Evolutionary conservation across 2,888 invertebrate genomes (phyloP), one percentile per base, ranked within the genome.

Genomic region (Lysandra bellargus): DNA sequence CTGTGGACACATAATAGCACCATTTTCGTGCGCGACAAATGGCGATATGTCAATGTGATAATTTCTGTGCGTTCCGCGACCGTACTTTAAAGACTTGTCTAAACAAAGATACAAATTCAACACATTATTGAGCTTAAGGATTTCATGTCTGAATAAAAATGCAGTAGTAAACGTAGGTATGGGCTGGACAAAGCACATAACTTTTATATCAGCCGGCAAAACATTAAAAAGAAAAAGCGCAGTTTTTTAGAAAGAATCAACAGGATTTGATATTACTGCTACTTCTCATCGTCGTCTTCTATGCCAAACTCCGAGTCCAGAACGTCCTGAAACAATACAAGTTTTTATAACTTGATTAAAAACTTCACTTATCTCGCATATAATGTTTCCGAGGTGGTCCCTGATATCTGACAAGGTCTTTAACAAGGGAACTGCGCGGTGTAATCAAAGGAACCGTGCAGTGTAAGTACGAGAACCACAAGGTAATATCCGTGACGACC

Each of bases 281-380:
- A 74, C 49, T 79, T 23, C 80, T 89, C 75, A 0, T 86, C 86
- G 7, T 90, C 91, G 5, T 91, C 91, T n/a, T 90, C 89, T 80
- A 91, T 89, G 44, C 85, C 83, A 79, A 88, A 92, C 2, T 92
- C 91, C 0, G 88, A 82, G 37, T 92, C 91, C 79, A 92, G 82
- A 6, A 88, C 90, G 6, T 89, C 91, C 92, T 92, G 90, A 6
- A 86, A 88, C 37, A 79, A 84, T 80, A 81, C 80, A 78, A 40
- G 17, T 53, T n/a, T 40, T 17, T 30, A 53, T 14, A 79, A 33
- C 23, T 60, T 3, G 1, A 12, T 53, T 14, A 57, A 57, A 57
- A 57, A 57, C 17, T 2, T 12, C 12, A 49, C 14, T 7, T 7
- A 44, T 49, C 49, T 49, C 9, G 49, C 49, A 0, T 49, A 49